Evolutionary conservation across 1,140 invertebrate genomes (phyloP).

Genomic region (Agrilus planipennis): DNA sequence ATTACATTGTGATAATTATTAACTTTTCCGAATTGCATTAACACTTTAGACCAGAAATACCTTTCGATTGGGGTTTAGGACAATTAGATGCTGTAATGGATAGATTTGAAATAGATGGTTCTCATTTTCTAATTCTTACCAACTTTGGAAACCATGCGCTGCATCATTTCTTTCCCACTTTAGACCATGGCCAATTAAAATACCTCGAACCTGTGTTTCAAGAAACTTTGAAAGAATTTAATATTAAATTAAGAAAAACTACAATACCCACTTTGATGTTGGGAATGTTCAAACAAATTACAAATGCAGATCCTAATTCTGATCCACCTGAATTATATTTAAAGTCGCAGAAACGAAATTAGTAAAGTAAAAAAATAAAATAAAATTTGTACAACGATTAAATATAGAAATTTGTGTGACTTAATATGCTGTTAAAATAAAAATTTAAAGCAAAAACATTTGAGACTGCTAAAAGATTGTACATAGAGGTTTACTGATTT

Average conservation of each 20-base stretch:
- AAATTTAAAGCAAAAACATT: too few species aligned
- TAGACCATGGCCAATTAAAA: constrained; percentile 62
- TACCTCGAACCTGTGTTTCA: constrained; percentile 50
- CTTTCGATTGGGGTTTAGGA: constrained; percentile 62
- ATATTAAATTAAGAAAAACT: constrained; percentile 40
- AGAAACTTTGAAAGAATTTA: constrained; percentile 59
- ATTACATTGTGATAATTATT: not conserved
- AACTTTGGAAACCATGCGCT: constrained; percentile 65
- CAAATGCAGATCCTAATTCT: constrained; percentile 32
- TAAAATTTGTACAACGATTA: too few species aligned
- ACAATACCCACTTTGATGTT: constrained; percentile 48
- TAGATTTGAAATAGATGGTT: constrained; percentile 52
- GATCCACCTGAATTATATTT: constrained; percentile 15
- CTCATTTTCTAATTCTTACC: constrained; percentile 52
- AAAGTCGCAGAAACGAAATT: too few species aligned
- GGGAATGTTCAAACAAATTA: constrained; percentile 55
- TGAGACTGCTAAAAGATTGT: too few species aligned
- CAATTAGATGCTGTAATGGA: constrained; percentile 65
- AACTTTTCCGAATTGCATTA: not conserved
- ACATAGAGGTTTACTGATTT: too few species aligned
- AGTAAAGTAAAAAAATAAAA: too few species aligned
- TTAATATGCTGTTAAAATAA: too few species aligned
- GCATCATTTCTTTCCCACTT: constrained; percentile 70
- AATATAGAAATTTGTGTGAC: too few species aligned
- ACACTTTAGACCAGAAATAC: constrained; percentile 11